Conservation (phyloP, 2,888 invertebrate species). For the Drosophila bunnanda region DNA sequence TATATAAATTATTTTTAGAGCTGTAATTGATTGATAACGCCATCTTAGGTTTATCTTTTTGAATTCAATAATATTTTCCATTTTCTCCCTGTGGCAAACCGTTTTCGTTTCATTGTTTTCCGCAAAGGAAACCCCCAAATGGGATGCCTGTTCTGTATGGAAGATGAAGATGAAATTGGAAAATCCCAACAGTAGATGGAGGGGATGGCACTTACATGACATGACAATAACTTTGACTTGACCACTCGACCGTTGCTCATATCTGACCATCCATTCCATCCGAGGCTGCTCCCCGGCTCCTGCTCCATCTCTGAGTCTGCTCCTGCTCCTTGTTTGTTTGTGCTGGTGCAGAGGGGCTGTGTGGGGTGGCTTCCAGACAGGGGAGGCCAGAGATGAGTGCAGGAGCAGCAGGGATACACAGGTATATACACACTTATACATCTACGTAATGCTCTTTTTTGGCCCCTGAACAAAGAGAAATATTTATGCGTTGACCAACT, state of each 20-base stretch:
- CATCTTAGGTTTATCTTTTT: not conserved
- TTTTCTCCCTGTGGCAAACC: not conserved
- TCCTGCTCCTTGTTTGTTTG: constrained; percentile 47
- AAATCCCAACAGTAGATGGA: constrained; percentile 34
- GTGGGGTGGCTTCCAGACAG: constrained; percentile 26
- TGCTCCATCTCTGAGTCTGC: constrained; percentile 8
- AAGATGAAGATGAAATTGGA: constrained; percentile 47
- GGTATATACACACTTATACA: constrained; percentile 10
- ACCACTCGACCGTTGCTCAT: constrained; percentile 80
- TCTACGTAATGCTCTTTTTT: constrained; percentile 47
- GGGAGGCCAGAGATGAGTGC: constrained; percentile 13
- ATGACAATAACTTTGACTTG: constrained; percentile 81
- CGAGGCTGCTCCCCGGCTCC: constrained; percentile 2
- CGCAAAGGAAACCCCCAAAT: constrained; percentile 27
- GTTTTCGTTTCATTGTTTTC: not conserved
- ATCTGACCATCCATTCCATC: constrained; percentile 48
- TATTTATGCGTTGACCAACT: constrained; percentile 73
- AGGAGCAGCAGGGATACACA: constrained; percentile 12
- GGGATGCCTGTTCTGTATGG: constrained; percentile 34
- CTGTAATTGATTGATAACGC: not conserved
- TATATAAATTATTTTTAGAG: not conserved
- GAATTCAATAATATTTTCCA: not conserved
- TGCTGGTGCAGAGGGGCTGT: constrained; percentile 25
- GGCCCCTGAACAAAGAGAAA: constrained; percentile 72
- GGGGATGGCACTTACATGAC: constrained; percentile 67